A percentile compares a stretch with the other conserved stretches of the same genome.
phyloP scores from a whole-genome alignment of 2,888 invertebrate species.

The Noctua comes region DNA sequence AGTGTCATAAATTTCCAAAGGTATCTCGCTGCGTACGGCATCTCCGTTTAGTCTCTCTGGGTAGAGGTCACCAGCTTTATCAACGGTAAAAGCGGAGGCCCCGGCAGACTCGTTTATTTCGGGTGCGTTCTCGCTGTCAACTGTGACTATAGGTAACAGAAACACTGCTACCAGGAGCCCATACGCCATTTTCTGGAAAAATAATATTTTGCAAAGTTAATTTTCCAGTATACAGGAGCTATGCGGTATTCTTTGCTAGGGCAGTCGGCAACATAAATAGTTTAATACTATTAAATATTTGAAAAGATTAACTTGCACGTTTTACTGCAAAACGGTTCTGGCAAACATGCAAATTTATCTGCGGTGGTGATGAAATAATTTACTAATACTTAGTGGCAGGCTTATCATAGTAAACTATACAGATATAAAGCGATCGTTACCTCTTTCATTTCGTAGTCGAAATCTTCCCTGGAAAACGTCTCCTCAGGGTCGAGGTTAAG shows the following conservation, averaged over 20 bases:
- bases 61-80: conserved; percentile 70
- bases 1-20: conserved; percentile 24
- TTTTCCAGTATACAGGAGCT: not conserved
- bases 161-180: conserved; percentile 41
- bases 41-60: conserved; percentile 73
- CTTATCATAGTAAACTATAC: not conserved
- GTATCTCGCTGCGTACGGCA: conserved; percentile 18
- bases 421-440: not conserved
- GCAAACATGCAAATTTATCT: not conserved
- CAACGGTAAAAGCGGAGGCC: conserved; percentile 58
- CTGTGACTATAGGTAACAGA: conserved; percentile 74
- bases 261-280: not conserved
- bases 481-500: conserved; percentile 67
- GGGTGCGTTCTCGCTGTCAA: conserved; percentile 71
- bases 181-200: conserved; percentile 12
- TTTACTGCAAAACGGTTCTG: not conserved
- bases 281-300: not conserved
- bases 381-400: not conserved
- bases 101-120: conserved; percentile 53
- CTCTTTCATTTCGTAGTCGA: not conserved
- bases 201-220: not conserved
- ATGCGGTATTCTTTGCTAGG: not conserved
- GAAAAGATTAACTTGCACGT: not conserved
- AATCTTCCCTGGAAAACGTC: conserved; percentile 1
- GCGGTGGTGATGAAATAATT: not conserved